Base-by-base conservation (phyloP, 2,113 vertebrate species). In the Galemys pyrenaicus region DNA sequence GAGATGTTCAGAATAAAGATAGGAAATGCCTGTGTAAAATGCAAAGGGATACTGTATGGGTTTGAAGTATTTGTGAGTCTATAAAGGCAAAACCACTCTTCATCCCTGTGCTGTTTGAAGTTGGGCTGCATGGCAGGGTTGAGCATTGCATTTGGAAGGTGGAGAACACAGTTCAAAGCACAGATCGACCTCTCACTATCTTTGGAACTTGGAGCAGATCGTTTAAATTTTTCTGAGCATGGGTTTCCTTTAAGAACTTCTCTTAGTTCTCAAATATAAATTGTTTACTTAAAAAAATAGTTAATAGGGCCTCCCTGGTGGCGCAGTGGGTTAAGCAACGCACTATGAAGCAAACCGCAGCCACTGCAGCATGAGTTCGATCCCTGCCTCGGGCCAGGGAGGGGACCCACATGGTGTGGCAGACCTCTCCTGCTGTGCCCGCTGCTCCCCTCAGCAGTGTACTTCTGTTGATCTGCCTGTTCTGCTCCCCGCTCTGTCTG, bases 201-300 rank as follows among this genome's bases (percentile, higher is more conserved):
- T 96, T 4, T 60, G 26, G 41, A 24, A 19, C 17, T 75, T 77
- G 64, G 39, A 90, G 24, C 5, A 78, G 75, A 46, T 82, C n/a
- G 70, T 62, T 85, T 88, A n/a, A 87, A 71, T 94, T 91, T 28
- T 81, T 82, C 35, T 37, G 46, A 92, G 15, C 13, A 54, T 39
- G 20, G 17, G 1, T 75, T 91, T 94, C 49, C 30, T 49, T 86
- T 79, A 56, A 90, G 89, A 26, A 83, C 73, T 16, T 58, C 83
- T 96, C 51, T 73, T 73, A 78, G 9, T 71, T 73, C n/a, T 46
- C 58, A 82, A 87, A 2, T 51, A 11, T 83, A 65, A 46, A 17
- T 82, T 81, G 86, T 84, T 87, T 93, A 49, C 24, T 87, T 94
- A 5, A n/a, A 82, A n/a, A 62, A 67, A 19, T 8, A 44, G 24